phyloP scores from a whole-genome alignment of 2,888 invertebrate species.

The Neelides folsomi region DNA sequence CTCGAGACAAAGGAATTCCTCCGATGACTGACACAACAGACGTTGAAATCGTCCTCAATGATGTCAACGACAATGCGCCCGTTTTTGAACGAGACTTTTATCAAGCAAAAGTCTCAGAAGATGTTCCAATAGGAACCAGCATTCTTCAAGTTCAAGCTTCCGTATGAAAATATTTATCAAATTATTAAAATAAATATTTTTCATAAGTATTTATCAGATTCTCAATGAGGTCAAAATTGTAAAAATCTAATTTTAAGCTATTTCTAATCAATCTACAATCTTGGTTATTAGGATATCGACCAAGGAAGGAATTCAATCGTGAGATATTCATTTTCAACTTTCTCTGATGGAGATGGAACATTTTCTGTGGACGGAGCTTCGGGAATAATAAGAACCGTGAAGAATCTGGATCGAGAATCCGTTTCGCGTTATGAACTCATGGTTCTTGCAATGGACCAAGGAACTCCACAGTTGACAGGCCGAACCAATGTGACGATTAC shows the following conservation, averaged over 20 bases:
- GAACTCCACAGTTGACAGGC: conserved; percentile 57
- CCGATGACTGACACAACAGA: conserved; percentile 85
- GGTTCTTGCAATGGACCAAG: conserved; percentile 80
- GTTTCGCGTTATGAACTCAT: conserved; percentile 69
- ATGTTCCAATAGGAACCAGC: conserved; percentile 40
- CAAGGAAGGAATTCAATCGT: conserved; percentile 30
- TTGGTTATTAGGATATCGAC: conserved; percentile 28
- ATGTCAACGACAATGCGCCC: conserved; percentile 82
- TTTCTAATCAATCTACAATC: too few species aligned
- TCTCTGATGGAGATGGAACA: conserved; percentile 60
- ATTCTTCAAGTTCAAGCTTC: conserved; percentile 38
- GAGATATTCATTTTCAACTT: conserved; percentile 31
- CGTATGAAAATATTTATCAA: conserved; percentile 15
- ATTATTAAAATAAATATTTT: conserved; percentile 4
- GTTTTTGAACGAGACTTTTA: conserved; percentile 35
- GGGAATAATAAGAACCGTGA: conserved; percentile 75
- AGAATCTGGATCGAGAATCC: conserved; percentile 69
- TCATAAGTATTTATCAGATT: too few species aligned
- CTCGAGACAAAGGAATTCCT: conserved; percentile 82
- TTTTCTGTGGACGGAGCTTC: conserved; percentile 86
- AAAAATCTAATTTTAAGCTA: too few species aligned
- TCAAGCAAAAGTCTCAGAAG: conserved; percentile 43
- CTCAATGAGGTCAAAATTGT: too few species aligned
- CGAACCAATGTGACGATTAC: conserved; percentile 31
- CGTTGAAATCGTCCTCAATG: conserved; percentile 85